Evolutionary conservation across 1,140 invertebrate genomes (phyloP).

Genomic region (Pachypsylla venusta): DNA sequence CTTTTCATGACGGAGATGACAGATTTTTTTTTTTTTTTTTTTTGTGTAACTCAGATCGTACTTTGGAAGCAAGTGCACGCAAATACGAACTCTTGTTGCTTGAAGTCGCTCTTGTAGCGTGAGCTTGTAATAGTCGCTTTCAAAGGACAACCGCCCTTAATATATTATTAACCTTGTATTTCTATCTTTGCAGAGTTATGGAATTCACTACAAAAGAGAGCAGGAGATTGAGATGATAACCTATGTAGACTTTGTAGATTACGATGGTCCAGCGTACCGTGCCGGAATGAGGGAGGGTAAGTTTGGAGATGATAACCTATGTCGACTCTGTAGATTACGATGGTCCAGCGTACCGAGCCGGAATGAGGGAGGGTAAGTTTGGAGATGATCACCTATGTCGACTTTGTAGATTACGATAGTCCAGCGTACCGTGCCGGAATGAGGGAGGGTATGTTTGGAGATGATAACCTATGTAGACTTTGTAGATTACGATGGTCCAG

Average conservation of each 20-base stretch:
- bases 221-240: conserved; percentile 65
- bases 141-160: no score
- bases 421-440: conserved; percentile 80
- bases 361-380: conserved; percentile 66
- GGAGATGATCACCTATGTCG: conserved; percentile 84
- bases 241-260: conserved; percentile 90
- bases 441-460: conserved; percentile 69
- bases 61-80: no score
- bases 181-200: conserved; percentile 60
- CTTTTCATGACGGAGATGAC: no score
- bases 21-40: no score
- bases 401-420: conserved; percentile 84
- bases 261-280: conserved; percentile 71
- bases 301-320: conserved; percentile 91
- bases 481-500: conserved; percentile 81
- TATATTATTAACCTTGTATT: conserved; percentile 8
- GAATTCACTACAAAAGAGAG: conserved; percentile 85
- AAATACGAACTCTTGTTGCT: no score
- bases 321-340: conserved; percentile 90
- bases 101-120: no score
- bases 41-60: no score
- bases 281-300: conserved; percentile 79
- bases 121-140: no score
- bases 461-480: conserved; percentile 93
- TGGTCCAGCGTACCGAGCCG: conserved; percentile 73